These are phyloP conservation scores for Crematogaster levior DNA, from an alignment of 2,888 invertebrate genomes.

Conservation along the genomic window DNA sequence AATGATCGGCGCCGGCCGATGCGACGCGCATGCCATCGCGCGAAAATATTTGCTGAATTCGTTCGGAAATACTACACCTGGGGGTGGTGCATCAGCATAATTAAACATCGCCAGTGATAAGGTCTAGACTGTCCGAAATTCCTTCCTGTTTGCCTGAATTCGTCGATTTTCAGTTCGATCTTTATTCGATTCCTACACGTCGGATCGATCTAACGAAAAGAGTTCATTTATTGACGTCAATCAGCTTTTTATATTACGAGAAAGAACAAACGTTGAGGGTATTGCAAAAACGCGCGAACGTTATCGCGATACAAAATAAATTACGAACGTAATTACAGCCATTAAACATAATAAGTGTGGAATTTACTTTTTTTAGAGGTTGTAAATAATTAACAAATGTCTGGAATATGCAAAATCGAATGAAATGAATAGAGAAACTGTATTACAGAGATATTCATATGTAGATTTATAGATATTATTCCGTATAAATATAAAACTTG, in stretches of 20 bases:
- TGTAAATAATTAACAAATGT: constrained; percentile 22
- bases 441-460: neutral
- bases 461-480: constrained; percentile 11
- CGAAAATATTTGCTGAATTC: constrained; percentile 63
- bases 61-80: constrained; percentile 58
- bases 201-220: neutral
- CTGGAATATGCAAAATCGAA: neutral
- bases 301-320: constrained; percentile 30
- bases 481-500: neutral
- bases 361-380: constrained; percentile 21
- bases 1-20: constrained; percentile 23
- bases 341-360: constrained; percentile 31
- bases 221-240: neutral
- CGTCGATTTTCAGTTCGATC: neutral
- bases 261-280: neutral
- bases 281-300: neutral
- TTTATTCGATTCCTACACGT: neutral
- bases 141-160: neutral
- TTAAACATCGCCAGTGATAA: constrained; percentile 46
- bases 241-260: constrained; percentile 1
- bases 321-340: neutral
- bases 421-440: neutral
- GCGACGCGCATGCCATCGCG: constrained; percentile 5
- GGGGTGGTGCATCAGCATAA: constrained; percentile 55
- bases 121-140: constrained; percentile 31